Evolutionary conservation across 2,888 invertebrate species (phyloP), one percentile per base, ranked within the genome.

Genomic region (Halocaridina rubra): DNA sequence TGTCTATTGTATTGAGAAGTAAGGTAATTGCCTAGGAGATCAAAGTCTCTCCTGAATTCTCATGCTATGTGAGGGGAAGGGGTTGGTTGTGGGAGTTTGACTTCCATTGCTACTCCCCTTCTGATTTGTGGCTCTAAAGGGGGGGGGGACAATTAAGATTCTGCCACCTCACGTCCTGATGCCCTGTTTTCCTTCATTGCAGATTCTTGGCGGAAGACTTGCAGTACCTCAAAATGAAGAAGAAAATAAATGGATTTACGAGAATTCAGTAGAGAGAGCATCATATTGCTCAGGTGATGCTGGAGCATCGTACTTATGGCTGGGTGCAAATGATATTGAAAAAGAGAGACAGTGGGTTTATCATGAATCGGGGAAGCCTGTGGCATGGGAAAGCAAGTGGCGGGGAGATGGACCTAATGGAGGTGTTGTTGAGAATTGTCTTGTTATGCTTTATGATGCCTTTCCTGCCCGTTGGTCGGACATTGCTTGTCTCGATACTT

Each of bases 361-460:
- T 39, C 75, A 64, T 74, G 84, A 46, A 19, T 79, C 84, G 5
- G 33, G 72, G 2, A 24, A 22, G 16, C 59, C 53, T 24, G 7
- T 84, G 0, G 1, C 32, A 2, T 77, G 71, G 77, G 75, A 80
- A 29, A 74, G 84, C n/a, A 22, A 30, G 13, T 88, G 86, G 88
- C 57, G 87, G 22, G 87, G 88, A 7, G 61, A 67, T 4, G 86
- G 88, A 29, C 88, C 88, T 3, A 88, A 88, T 24, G 88, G 88
- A 13, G 88, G 88, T 8, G 61, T 59, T 10, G 79, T 71, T 22
- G 88, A 88, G 75, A 86, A 86, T 67, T 88, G 88, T 61, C 24
- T 86, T 22, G 88, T 86, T 19, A 84, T 88, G 88, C 71, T 86
- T 13, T 61, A 77, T 53, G 88, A 81, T 2, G 32, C 3, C 27